Percentiles rank a stretch among this genome's conserved stretches.
Conservation (phyloP, 2,113 vertebrate species). For the Amphiprion percula region DNA sequence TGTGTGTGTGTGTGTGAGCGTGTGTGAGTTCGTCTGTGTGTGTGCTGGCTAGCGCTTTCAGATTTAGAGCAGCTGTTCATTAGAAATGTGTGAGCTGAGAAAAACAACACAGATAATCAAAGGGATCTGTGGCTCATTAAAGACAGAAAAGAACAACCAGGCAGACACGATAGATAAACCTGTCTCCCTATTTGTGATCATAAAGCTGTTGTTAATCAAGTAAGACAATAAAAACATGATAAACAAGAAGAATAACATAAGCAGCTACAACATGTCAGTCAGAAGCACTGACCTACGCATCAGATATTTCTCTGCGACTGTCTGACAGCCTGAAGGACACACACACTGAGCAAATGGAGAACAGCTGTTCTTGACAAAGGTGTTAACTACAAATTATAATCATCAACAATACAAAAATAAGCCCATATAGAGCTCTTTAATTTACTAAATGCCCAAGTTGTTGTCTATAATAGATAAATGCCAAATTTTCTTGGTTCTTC, state of each 20-base stretch:
- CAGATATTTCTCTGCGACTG: constrained; percentile 28
- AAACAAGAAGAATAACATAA: constrained; percentile 54
- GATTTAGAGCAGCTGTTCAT: constrained; percentile 72
- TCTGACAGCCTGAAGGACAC: constrained; percentile 10
- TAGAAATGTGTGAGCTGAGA: constrained; percentile 72
- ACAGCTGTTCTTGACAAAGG: constrained; percentile 74
- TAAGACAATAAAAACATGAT: constrained; percentile 65
- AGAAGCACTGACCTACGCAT: constrained; percentile 69
- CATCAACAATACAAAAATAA: constrained; percentile 51
- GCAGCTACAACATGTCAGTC: constrained; percentile 51
- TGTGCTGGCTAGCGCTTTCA: constrained; percentile 38
- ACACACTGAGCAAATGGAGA: constrained; percentile 34
- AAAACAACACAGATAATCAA: constrained; percentile 66
- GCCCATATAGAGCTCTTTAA: constrained; percentile 19
- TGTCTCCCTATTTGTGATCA: constrained; percentile 47
- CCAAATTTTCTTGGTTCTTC: background rate
- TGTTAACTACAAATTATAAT: constrained; percentile 71
- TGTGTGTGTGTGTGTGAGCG: background rate
- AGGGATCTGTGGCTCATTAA: constrained; percentile 64
- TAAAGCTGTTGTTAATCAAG: constrained; percentile 62
- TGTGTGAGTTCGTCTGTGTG: constrained; percentile 7
- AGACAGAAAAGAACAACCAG: constrained; percentile 70
- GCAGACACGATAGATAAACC: constrained; percentile 2
- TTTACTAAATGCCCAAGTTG: constrained; percentile 41
- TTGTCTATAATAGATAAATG: constrained; percentile 34